A percentile compares a stretch with the other conserved stretches of the same genome.
Conservation (phyloP, 1,140 invertebrate genomes). For the Seison nebaliae region DNA sequence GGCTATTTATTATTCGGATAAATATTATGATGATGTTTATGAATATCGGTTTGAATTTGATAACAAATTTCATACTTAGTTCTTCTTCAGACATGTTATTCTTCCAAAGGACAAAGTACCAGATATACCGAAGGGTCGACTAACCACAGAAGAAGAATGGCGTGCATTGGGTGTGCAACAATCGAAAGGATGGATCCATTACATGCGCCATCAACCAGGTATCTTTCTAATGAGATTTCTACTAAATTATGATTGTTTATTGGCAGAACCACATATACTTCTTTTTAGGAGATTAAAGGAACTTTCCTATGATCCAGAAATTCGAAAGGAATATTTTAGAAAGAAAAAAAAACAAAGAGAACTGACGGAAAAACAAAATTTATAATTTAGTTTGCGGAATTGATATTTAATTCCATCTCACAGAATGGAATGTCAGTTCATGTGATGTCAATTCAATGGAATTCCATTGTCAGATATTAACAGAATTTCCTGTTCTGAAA, state of each 20-base stretch:
- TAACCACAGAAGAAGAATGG: conserved; percentile 86
- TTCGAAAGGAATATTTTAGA: too few relatives aligned
- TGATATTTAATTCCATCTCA: too few relatives aligned
- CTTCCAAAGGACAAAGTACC: conserved; percentile 56
- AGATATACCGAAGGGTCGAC: conserved; percentile 55
- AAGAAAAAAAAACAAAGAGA: too few relatives aligned
- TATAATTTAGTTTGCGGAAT: too few relatives aligned
- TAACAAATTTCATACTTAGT: not conserved
- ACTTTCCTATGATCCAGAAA: too few relatives aligned
- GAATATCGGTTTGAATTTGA: conserved; percentile 19
- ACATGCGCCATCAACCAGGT: conserved; percentile 76
- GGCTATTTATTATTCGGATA: conserved; percentile 34
- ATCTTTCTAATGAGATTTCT: not conserved
- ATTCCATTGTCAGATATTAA: too few relatives aligned
- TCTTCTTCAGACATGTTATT: conserved; percentile 45
- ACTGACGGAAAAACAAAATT: too few relatives aligned
- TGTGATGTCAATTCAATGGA: too few relatives aligned
- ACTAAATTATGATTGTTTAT: not conserved
- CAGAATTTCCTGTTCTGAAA: too few relatives aligned
- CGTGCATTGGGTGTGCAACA: conserved; percentile 77
- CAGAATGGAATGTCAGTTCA: too few relatives aligned
- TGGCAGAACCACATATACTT: conserved; percentile 7
- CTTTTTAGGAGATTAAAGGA: conserved; percentile 7
- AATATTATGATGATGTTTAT: conserved; percentile 37
- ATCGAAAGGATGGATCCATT: conserved; percentile 75